Evolutionary conservation across 1,140 invertebrate genomes (phyloP), one percentile per base, ranked within the genome.

Genomic region (Macrotrachela quadricornifera): DNA sequence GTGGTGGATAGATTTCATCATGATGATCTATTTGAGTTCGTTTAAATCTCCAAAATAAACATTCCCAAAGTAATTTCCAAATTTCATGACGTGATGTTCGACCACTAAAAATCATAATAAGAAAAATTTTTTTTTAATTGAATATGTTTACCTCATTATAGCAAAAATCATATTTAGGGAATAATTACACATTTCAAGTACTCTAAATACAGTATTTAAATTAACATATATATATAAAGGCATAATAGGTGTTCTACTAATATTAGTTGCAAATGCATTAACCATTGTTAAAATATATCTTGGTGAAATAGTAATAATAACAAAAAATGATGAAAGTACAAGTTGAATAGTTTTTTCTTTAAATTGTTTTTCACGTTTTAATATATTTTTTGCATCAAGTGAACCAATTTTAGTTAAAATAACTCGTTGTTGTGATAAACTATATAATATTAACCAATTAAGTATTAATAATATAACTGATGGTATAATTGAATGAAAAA

Each of bases 121-220:
- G 8, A 30, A 2, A 30, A 30, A 30, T 30, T 30, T 30, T 30
- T 30, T 30, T 30, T n/a, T n/a, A n/a, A 30, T 30, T 30, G 2
- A 30, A 30, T 4, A 30, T 30, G 8, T 30, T 30, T 30, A 30
- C 21, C 21, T 30, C 8, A 53, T 47, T 12, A 53, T 53, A 11
- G 46, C 46, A 40, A 53, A 53, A 4, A 53, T 38, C 46, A 53
- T 46, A 43, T 53, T 53, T 36, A 53, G 38, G 15, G 16, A 15
- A 48, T 46, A 53, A 53, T 53, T 53, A 37, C 46, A 43, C 51
- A 53, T 53, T 47, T 53, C 51, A 13, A 53, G 10, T 16, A 53
- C 41, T 4, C 21, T 2, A 30, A 30, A 30, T 4, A 30, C 21
- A 30, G 21, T 30, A 30, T 30, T 30, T 30, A 30, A 30, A 30